Percentiles rank a stretch among this genome's conserved stretches.
Conservation (phyloP, 2,797 vertebrate genomes). For the Zenarchopterus dispar region DNA sequence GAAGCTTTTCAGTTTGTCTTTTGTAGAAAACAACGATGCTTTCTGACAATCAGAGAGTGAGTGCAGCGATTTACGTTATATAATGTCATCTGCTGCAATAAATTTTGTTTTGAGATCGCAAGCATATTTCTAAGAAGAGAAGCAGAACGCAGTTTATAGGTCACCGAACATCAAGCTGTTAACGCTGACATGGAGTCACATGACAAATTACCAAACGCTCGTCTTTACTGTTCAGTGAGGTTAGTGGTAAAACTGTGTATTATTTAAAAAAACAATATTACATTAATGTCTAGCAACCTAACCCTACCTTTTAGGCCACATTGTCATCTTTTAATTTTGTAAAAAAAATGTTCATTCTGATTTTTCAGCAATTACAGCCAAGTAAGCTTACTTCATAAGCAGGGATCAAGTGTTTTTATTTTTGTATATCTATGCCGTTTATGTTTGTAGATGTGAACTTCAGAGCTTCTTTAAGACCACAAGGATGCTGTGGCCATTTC, state of each 20-base stretch:
- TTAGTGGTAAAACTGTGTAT: not conserved
- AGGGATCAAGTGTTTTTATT: too few relatives aligned
- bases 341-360: not conserved
- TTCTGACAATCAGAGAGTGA: too few relatives aligned
- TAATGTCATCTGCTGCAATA: too few relatives aligned
- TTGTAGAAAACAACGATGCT: not conserved
- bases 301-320: not conserved
- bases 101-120: too few relatives aligned
- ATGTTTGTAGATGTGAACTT: not conserved
- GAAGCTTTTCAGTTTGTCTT: not conserved
- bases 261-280: not conserved
- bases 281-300: not conserved
- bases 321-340: not conserved
- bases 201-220: not conserved
- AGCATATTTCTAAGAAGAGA: too few relatives aligned
- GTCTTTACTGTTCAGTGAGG: not conserved
- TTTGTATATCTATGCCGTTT: not conserved
- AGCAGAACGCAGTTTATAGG: too few relatives aligned
- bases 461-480: conserved; percentile 1
- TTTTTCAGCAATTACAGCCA: too few relatives aligned
- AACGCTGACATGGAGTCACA: not conserved
- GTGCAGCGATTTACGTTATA: too few relatives aligned
- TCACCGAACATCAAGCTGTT: too few relatives aligned
- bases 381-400: too few relatives aligned
- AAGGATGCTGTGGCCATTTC: too few relatives aligned